Conservation (phyloP, 1,140 invertebrate species). For the Luehdorfia chinensis region DNA sequence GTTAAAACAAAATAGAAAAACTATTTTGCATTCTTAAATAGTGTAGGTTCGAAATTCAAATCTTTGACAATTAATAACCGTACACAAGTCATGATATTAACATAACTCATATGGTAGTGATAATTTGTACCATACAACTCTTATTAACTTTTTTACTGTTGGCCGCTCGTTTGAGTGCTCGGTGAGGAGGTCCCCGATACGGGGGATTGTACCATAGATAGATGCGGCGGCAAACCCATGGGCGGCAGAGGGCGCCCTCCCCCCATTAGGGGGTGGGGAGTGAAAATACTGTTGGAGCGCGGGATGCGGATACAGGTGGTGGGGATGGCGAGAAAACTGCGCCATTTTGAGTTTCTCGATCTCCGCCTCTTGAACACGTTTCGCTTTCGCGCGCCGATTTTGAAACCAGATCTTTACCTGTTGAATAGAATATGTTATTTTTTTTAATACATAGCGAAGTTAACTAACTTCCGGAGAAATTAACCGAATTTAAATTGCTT, state of each 20-base stretch:
- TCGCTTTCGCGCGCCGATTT: constrained; percentile 96
- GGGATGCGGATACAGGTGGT: constrained; percentile 70
- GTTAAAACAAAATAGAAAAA: too few species aligned
- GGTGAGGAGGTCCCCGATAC: constrained; percentile 58
- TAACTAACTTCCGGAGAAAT: too few species aligned
- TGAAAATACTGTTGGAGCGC: constrained; percentile 70
- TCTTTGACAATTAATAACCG: too few species aligned
- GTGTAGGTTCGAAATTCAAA: too few species aligned
- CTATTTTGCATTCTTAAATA: too few species aligned
- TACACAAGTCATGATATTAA: too few species aligned
- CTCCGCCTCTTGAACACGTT: constrained; percentile 96
- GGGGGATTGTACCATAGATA: constrained; percentile 60
- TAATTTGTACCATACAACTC: too few species aligned
- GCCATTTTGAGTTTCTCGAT: constrained; percentile 92
- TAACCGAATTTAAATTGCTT: too few species aligned
- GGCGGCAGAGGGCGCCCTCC: constrained; percentile 53
- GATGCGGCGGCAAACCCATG: constrained; percentile 61
- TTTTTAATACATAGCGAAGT: too few species aligned
- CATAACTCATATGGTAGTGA: too few species aligned
- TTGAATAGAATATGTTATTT: constrained; percentile 62
- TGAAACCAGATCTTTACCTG: constrained; percentile 99
- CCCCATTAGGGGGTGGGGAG: constrained; percentile 63
- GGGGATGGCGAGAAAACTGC: constrained; percentile 71
- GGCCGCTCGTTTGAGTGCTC: constrained; percentile 39
- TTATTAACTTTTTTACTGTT: constrained; percentile 11